Evolutionary conservation across 2,113 vertebrate species (phyloP).

Genomic region (Delphinus delphis): DNA sequence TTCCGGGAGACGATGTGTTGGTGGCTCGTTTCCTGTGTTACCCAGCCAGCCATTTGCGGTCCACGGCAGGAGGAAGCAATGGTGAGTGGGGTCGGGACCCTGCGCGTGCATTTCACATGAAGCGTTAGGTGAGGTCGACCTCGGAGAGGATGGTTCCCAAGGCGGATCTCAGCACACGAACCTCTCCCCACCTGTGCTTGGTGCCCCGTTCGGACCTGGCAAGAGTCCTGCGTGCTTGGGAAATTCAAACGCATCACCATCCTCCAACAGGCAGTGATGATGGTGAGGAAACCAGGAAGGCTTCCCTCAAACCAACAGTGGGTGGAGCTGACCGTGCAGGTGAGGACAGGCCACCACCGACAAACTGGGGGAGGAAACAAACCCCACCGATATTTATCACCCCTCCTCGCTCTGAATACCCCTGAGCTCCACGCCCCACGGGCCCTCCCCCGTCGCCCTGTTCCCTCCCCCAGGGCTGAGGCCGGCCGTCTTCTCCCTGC

Average conservation of each 20-base stretch:
- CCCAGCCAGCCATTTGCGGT: accelerated
- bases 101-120: accelerated
- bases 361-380: too few relatives aligned
- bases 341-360: accelerated
- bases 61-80: accelerated
- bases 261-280: accelerated
- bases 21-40: too few relatives aligned
- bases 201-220: accelerated
- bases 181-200: accelerated
- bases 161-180: accelerated
- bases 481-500: too few relatives aligned
- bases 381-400: accelerated
- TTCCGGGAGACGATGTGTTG: accelerated
- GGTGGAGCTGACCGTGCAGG: accelerated
- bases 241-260: accelerated
- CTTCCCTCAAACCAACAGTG: accelerated
- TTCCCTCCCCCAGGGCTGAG: background rate
- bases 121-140: accelerated
- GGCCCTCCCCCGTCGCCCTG: accelerated
- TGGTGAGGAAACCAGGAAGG: accelerated
- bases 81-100: accelerated
- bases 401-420: accelerated
- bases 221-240: accelerated
- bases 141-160: background rate
- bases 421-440: accelerated